Evolutionary conservation across 2,113 vertebrate genomes (phyloP).

Genomic region (Pipa parva): DNA sequence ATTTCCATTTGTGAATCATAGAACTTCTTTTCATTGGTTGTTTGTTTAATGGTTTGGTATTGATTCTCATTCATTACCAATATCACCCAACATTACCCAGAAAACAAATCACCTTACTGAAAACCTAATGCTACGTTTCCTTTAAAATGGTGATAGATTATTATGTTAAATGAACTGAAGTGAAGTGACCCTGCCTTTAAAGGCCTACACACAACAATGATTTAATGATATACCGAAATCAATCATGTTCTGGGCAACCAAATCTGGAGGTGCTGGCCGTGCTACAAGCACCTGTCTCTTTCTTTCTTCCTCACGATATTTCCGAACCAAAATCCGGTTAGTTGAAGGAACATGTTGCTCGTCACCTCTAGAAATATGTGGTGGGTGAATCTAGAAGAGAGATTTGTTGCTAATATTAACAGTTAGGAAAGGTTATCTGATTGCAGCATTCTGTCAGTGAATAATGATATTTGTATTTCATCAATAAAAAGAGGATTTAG

Average conservation of each 20-base stretch:
- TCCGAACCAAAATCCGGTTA: conserved; percentile 55
- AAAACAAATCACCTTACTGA: no score
- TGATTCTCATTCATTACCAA: no score
- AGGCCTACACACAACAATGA: not conserved
- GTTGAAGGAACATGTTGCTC: conserved; percentile 45
- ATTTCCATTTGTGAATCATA: no score
- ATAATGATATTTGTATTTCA: no score
- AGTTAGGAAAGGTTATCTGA: no score
- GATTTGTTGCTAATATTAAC: conserved; percentile 14
- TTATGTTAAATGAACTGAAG: not conserved
- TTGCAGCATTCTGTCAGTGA: no score
- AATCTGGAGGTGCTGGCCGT: conserved; percentile 43
- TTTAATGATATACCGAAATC: conserved; percentile 61
- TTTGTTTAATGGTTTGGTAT: no score
- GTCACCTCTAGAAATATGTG: conserved; percentile 45
- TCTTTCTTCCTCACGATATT: conserved; percentile 48
- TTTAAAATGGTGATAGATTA: no score
- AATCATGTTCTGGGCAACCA: conserved; percentile 45
- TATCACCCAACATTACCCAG: no score
- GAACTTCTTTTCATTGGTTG: no score
- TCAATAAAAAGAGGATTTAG: no score
- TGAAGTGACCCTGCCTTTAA: not conserved
- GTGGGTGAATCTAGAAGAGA: conserved; percentile 57
- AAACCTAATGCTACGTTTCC: no score
- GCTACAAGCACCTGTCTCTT: conserved; percentile 50